phyloP scores from a whole-genome alignment of 2,113 vertebrate species.

The Channa maculata region DNA sequence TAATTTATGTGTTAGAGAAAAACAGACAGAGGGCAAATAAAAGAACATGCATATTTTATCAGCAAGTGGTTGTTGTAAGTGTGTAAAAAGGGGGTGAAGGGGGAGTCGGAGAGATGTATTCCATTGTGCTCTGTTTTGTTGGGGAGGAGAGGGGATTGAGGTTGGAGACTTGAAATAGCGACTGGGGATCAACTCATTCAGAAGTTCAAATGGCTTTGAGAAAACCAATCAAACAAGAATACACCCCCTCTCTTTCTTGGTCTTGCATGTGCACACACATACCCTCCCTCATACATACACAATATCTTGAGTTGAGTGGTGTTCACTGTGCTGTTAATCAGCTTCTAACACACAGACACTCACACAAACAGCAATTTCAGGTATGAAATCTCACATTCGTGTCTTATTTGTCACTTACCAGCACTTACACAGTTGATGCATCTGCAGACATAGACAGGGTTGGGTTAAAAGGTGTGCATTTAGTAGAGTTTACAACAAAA shows the following conservation, averaged over 20 bases:
- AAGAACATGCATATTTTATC: conserved; percentile 47
- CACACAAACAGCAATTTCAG: conserved; percentile 18
- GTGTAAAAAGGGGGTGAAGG: conserved; percentile 25
- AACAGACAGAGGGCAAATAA: not conserved
- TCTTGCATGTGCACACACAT: too few relatives aligned
- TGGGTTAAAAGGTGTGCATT: conserved; percentile 3
- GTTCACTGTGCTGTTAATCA: conserved; percentile 71
- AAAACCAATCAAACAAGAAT: conserved; percentile 74
- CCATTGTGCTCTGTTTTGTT: conserved; percentile 53
- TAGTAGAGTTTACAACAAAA: too few relatives aligned
- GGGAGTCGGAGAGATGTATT: conserved; percentile 51
- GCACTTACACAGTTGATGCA: conserved; percentile 33
- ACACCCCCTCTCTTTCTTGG: conserved; percentile 24
- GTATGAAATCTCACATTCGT: conserved; percentile 48
- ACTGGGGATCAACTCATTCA: conserved; percentile 74
- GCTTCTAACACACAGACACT: conserved; percentile 19
- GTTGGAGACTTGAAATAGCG: conserved; percentile 69
- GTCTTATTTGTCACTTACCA: conserved; percentile 38
- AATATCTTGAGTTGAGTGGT: conserved; percentile 18
- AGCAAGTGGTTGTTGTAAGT: conserved; percentile 38
- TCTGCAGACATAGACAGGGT: not conserved
- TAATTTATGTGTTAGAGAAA: not conserved
- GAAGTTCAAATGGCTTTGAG: conserved; percentile 74
- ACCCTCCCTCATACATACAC: conserved; percentile 9
- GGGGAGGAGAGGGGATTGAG: conserved; percentile 58